Conservation (phyloP, 2,797 vertebrate genomes). For the Toxotes lorentzi region DNA sequence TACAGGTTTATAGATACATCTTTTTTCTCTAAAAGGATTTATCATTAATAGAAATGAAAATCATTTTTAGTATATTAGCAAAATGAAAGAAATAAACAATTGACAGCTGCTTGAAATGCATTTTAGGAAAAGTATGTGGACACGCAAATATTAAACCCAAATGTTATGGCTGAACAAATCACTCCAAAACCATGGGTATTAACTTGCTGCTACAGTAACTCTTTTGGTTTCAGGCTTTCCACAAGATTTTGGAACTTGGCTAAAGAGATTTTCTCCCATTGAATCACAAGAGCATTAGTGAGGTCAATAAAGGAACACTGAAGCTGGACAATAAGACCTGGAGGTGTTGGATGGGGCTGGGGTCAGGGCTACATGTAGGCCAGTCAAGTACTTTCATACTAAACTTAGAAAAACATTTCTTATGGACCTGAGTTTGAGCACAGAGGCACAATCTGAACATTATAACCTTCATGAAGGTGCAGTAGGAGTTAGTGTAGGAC, state of each 20-base stretch:
- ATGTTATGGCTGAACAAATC: too few relatives aligned
- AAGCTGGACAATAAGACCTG: neutral
- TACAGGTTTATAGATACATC: constrained; percentile 38
- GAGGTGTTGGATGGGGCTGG: neutral
- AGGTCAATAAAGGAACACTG: neutral
- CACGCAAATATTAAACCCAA: neutral
- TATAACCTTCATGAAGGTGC: neutral
- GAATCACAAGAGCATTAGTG: neutral
- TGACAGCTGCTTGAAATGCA: neutral
- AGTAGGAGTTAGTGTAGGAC: neutral
- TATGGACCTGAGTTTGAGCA: neutral
- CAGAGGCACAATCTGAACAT: neutral
- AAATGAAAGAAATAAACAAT: constrained; percentile 2
- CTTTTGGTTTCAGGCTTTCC: neutral
- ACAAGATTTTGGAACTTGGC: neutral
- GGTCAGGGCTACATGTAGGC: neutral
- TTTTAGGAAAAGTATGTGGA: neutral
- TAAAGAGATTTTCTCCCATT: neutral
- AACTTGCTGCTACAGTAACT: neutral
- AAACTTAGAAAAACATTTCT: neutral
- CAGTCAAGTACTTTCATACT: too few relatives aligned
- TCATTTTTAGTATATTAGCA: constrained; percentile 7
- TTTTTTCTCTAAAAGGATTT: constrained; percentile 30
- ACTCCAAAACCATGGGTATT: neutral
- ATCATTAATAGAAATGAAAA: constrained; percentile 38